Evolutionary conservation across 2,888 invertebrate genomes (phyloP).

Genomic region (Hypolimnas misippus): DNA sequence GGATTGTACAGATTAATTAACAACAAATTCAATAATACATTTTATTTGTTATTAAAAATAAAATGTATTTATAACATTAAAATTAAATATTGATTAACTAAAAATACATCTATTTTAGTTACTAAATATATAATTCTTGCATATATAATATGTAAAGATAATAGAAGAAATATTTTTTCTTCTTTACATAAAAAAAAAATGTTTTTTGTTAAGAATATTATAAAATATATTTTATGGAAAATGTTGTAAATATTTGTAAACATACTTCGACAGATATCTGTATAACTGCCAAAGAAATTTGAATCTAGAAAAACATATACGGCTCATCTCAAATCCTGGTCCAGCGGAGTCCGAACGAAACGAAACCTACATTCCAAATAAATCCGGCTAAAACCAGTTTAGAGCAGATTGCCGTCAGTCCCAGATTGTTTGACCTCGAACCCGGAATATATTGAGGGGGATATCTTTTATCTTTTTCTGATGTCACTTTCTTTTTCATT

Average conservation of each 20-base stretch:
- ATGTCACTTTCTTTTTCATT: neutral
- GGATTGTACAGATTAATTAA: neutral
- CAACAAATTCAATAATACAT: slow-evolving; percentile 1
- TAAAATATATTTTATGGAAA: too few species aligned
- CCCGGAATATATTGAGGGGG: neutral
- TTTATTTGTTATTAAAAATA: too few species aligned
- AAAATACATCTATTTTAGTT: too few species aligned
- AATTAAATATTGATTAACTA: too few species aligned
- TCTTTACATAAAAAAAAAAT: too few species aligned
- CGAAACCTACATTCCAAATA: slow-evolving; percentile 7
- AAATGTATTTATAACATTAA: neutral
- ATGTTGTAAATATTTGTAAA: neutral
- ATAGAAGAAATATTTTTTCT: too few species aligned
- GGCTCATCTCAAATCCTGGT: neutral
- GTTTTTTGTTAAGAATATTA: too few species aligned
- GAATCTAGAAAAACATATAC: neutral
- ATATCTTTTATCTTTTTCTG: slow-evolving; percentile 4
- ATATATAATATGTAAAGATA: too few species aligned
- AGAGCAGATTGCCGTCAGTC: slow-evolving; percentile 7
- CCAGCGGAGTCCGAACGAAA: slow-evolving; percentile 2
- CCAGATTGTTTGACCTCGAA: slow-evolving; percentile 13
- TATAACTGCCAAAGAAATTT: neutral
- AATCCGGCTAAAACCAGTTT: slow-evolving; percentile 8
- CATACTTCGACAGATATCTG: neutral
- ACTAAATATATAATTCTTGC: too few species aligned